phyloP scores from a whole-genome alignment of 2,113 vertebrate species.

The Pterocles burchelli region DNA sequence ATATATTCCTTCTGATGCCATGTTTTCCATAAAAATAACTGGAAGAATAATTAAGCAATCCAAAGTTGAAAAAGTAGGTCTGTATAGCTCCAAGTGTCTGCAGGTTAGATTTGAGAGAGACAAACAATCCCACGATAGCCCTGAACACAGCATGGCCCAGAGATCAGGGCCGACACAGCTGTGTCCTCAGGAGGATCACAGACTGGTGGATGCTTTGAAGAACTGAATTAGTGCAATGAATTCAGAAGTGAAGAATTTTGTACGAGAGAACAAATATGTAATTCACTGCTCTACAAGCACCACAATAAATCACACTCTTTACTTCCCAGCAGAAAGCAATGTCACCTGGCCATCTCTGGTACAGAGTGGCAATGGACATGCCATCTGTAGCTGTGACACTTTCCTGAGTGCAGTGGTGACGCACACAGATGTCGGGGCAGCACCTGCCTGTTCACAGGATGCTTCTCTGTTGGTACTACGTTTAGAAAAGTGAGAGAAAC shows the following conservation, averaged over 20 bases:
- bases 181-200: not conserved
- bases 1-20: not conserved
- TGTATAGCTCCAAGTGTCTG: not conserved
- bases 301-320: not conserved
- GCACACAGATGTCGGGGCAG: not conserved
- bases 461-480: not conserved
- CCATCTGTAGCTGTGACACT: not conserved
- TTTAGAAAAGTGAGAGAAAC: not conserved
- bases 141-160: not conserved
- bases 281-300: not conserved
- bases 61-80: not conserved
- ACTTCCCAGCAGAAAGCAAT: not conserved
- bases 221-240: not conserved
- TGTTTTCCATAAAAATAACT: not conserved
- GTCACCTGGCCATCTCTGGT: not conserved
- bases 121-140: accelerated
- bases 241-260: not conserved
- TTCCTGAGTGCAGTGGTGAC: accelerated
- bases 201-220: not conserved
- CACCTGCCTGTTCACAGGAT: not conserved
- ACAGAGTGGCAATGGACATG: not conserved
- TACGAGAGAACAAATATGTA: not conserved
- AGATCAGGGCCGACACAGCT: not conserved
- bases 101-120: not conserved
- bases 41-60: not conserved